phyloP scores from a whole-genome alignment of 2,888 invertebrate genomes.

The Scaptomyza cyrtandrae region DNA sequence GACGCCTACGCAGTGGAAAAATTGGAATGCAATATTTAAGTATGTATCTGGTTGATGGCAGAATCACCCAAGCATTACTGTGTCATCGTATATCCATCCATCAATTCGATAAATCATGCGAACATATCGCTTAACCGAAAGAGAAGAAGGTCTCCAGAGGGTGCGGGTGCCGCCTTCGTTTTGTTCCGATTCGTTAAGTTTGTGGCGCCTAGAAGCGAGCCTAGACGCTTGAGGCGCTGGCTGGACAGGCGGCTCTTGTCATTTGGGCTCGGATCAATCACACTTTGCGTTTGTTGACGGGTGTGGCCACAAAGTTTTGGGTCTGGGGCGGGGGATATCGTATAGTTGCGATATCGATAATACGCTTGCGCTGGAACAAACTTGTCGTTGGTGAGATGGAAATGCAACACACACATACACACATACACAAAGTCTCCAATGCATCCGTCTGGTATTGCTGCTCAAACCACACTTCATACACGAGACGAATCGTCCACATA shows the following conservation, averaged over 20 bases:
- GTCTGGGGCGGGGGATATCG: slow-evolving; percentile 6
- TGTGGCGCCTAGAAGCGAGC: slow-evolving; percentile 26
- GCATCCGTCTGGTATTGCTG: slow-evolving; percentile 47
- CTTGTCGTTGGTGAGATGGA: slow-evolving; percentile 36
- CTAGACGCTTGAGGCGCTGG: slow-evolving; percentile 7
- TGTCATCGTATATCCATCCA: slow-evolving; percentile 17
- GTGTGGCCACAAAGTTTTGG: not conserved
- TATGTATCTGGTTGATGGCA: slow-evolving; percentile 17
- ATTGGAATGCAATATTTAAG: slow-evolving; percentile 3
- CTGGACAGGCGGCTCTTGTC: slow-evolving; percentile 5
- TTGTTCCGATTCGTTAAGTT: not conserved
- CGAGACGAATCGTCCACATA: slow-evolving; percentile 59
- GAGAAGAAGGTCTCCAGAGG: slow-evolving; percentile 2
- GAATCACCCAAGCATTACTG: slow-evolving; percentile 2
- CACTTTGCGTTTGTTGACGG: slow-evolving; percentile 20
- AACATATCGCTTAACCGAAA: not conserved
- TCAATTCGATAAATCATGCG: slow-evolving; percentile 11
- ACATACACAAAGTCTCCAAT: not conserved
- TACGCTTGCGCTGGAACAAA: slow-evolving; percentile 40
- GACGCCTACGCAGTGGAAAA: slow-evolving; percentile 2
- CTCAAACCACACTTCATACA: slow-evolving; percentile 17
- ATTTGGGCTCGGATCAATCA: slow-evolving; percentile 37
- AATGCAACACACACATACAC: slow-evolving; percentile 16
- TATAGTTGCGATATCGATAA: not conserved
- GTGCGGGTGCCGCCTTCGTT: slow-evolving; percentile 7